These are phyloP conservation scores for Antennarius striatus DNA, from an alignment of 2,113 vertebrate genomes.

Conservation along the genomic window DNA sequence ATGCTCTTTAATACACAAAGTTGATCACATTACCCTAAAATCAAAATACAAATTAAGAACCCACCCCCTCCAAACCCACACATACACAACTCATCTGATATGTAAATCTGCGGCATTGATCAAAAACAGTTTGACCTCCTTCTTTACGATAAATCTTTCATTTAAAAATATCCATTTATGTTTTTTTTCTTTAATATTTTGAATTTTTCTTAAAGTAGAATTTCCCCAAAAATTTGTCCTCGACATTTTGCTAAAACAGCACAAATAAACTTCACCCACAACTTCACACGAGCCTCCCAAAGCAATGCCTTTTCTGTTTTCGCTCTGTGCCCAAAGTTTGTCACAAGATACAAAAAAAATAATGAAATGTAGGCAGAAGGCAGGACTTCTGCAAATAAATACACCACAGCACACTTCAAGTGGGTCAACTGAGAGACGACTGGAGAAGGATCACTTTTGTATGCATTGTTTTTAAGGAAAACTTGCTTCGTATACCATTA, in stretches of 20 bases:
- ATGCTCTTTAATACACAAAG: slow-evolving; percentile 41
- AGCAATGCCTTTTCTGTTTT: no score
- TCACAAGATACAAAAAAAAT: no score
- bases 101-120: slow-evolving; percentile 5
- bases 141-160: slow-evolving; percentile 16
- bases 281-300: no score
- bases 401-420: no score
- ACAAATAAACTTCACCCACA: no score
- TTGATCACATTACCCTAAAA: slow-evolving; percentile 46
- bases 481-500: not conserved
- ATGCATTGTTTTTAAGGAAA: not conserved
- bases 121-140: slow-evolving; percentile 8
- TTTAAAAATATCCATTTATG: slow-evolving; percentile 37
- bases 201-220: not conserved
- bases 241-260: no score
- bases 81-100: slow-evolving; percentile 1
- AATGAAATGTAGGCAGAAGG: no score
- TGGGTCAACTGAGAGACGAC: no score
- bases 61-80: slow-evolving; percentile 1
- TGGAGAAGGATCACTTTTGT: no score
- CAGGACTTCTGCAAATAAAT: no score
- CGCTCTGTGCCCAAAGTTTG: no score
- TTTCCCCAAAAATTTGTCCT: slow-evolving; percentile 16
- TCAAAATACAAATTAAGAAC: slow-evolving; percentile 36
- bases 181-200: not conserved